Percentiles rank a stretch among this genome's conserved stretches.
These are phyloP conservation scores for Hemaris fuciformis DNA, from an alignment of 2,888 invertebrate genomes.

Conservation along the genomic window DNA sequence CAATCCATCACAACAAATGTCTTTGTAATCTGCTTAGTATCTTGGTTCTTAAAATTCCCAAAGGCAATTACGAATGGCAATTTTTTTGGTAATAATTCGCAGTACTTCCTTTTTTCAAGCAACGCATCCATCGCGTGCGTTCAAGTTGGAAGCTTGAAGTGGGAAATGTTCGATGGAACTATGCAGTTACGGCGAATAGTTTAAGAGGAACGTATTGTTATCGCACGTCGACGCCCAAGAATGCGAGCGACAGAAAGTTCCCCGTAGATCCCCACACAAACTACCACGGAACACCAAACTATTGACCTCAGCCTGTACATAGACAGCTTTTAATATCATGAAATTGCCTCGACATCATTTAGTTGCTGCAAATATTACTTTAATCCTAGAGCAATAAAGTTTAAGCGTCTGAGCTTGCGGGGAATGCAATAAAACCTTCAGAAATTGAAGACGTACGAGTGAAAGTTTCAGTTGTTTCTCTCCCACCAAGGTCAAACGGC, in stretches of 20 bases:
- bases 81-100: neutral
- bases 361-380: constrained; percentile 80
- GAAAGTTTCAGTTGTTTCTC: constrained; percentile 68
- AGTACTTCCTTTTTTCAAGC: neutral
- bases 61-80: neutral
- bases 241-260: constrained; percentile 68
- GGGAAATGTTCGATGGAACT: constrained; percentile 29
- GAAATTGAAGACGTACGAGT: constrained; percentile 67
- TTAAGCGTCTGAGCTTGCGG: constrained; percentile 79
- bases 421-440: constrained; percentile 80
- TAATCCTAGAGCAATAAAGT: constrained; percentile 80
- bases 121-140: constrained; percentile 3
- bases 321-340: constrained; percentile 77
- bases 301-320: constrained; percentile 72
- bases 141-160: constrained; percentile 8
- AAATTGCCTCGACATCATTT: constrained; percentile 79
- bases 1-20: neutral
- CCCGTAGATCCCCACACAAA: constrained; percentile 61
- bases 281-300: constrained; percentile 67
- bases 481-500: constrained; percentile 66
- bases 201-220: constrained; percentile 67
- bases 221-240: constrained; percentile 64
- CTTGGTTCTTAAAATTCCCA: neutral
- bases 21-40: neutral
- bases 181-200: constrained; percentile 62